Base-by-base conservation (phyloP, 2,888 invertebrate species). In the Brenthis ino region DNA sequence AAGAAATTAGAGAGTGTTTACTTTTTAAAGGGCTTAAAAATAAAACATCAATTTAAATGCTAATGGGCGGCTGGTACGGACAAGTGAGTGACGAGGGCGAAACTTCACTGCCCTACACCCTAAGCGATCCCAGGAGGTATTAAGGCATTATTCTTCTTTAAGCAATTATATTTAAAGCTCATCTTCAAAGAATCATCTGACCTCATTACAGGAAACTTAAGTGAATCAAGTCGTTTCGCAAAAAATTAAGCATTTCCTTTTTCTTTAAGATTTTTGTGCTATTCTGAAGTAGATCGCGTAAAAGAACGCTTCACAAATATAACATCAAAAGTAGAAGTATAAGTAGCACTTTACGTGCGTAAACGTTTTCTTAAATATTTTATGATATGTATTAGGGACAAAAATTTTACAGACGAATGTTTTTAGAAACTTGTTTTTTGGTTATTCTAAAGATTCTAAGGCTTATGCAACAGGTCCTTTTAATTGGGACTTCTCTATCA, bases 71-170 rank as follows among this genome's bases (percentile, higher is more conserved):
- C 67, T 83, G 85, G 72, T 71, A 61, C 47, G 69, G 89, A 88
- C 88, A 87, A 86, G 85, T 88, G 89, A 90, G 81, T 89, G 90
- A 87, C 89, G 85, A 77, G 86, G 85, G 78, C 81, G 72, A 75
- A 81, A 82, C 81, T 83, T 80, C 79, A 79, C 79, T 80, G 76
- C 81, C 81, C 77, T 76, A 66, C 75, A 75, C 78, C 80, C 83
- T 85, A 85, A 88, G 84, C 80, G 82, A 76, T 76, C 87, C 83
- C 82, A 68, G 64, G 80, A 81, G 86, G 86, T 80, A 86, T 85
- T 84, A 84, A 86, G 84, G 85, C 84, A 84, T 86, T 87, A 84
- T 87, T 86, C 81, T 87, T 85, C 77, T 77, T 79, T 77, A 74
- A 77, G 76, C 82, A 87, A 87, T 87, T 86, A 86, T 85, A 85